These are phyloP conservation scores for Pterocles burchelli DNA, from an alignment of 2,113 vertebrate genomes.

Conservation along the genomic window DNA sequence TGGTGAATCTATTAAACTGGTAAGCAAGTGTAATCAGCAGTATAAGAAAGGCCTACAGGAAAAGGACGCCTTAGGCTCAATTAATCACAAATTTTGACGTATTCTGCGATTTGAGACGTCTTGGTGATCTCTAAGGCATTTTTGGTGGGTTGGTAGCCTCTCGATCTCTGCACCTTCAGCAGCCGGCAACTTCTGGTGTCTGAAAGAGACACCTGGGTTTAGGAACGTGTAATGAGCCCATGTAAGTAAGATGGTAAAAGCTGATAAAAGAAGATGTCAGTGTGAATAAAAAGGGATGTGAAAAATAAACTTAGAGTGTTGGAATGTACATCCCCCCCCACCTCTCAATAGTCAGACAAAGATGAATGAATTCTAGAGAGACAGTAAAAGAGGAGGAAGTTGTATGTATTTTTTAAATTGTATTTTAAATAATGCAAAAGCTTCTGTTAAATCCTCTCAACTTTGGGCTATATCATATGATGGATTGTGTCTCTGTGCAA, in stretches of 20 bases:
- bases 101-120: background rate
- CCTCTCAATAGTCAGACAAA: background rate
- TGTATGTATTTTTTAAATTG: background rate
- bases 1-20: background rate
- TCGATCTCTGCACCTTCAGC: background rate
- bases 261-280: background rate
- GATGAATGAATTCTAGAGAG: background rate
- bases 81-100: background rate
- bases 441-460: background rate
- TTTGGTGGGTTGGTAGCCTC: background rate
- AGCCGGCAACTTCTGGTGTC: background rate
- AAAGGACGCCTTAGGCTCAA: background rate
- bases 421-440: background rate
- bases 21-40: background rate
- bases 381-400: background rate
- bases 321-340: background rate
- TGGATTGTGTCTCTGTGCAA: background rate
- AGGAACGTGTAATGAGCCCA: background rate
- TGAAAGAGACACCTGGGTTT: background rate
- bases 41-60: background rate
- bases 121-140: background rate
- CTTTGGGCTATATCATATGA: background rate
- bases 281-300: background rate
- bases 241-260: background rate
- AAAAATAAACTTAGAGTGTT: background rate